Evolutionary conservation across 2,888 invertebrate species (phyloP), one percentile per base, ranked within the genome.

Genomic region (Apodemia mormo): DNA sequence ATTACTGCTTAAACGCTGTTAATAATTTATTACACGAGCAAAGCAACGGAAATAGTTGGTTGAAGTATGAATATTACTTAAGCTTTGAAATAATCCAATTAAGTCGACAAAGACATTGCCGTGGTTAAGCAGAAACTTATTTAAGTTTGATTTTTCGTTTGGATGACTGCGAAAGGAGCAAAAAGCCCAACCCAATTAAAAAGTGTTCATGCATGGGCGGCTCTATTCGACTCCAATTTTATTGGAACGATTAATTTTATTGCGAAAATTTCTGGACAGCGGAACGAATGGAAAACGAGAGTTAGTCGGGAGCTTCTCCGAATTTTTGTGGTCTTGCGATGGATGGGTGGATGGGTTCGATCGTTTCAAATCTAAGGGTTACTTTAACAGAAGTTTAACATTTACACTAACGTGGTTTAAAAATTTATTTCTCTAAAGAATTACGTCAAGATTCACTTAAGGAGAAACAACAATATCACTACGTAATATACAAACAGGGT

Each of bases 161-260:
- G 84, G 83, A 79, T 84, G 84, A 79, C 82, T 82, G 82, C 80
- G 80, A 88, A 88, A 87, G 84, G 82, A 89, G 81, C 85, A 90
- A 88, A 90, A 89, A 87, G 83, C 83, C 83, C 78, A 83, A 87
- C 85, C 89, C 92, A 92, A 92, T 92, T 93, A 92, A 92, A 92
- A 92, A 90, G 86, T 91, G 87, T 91, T 92, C 90, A 90, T 87
- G 91, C 92, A 91, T 90, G 89, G 89, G 79, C 84, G 82, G 83
- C 81, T 88, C 89, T 88, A 88, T 90, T 90, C 89, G 84, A 81
- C 82, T 86, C 84, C 85, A 85, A 88, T 92, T 92, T 92, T 92
- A 91, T 92, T 87, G 92, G 85, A 88, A 87, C 91, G 90, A 92
- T 93, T 93, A 92, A 92, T 92, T 92, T 92, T 90, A 92, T 92